Percentiles rank a stretch among this genome's conserved stretches.
Evolutionary conservation across 1,140 invertebrate species (phyloP).

Genomic region (Whitmania pigra): DNA sequence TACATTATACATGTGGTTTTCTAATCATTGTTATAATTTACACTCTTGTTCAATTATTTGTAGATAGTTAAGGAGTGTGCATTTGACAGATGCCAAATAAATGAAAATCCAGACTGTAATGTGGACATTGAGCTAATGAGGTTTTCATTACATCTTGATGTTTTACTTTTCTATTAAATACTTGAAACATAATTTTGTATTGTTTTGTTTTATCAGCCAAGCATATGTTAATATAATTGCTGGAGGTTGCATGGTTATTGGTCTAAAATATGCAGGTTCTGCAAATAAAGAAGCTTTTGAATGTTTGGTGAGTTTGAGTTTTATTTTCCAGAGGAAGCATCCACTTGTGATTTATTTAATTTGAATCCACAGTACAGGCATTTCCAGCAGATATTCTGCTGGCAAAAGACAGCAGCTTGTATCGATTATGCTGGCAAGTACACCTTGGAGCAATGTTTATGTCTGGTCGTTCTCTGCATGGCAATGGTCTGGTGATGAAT

Average conservation of each 20-base stretch:
- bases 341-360: background rate
- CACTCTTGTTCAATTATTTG: slow-evolving; percentile 22
- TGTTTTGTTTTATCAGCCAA: slow-evolving; percentile 46
- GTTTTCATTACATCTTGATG: slow-evolving; percentile 43
- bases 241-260: slow-evolving; percentile 84
- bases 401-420: slow-evolving; percentile 52
- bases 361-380: background rate
- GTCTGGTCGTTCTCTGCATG: slow-evolving; percentile 65
- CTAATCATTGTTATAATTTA: slow-evolving; percentile 15
- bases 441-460: slow-evolving; percentile 76
- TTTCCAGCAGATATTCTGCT: slow-evolving; percentile 21
- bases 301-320: slow-evolving; percentile 31
- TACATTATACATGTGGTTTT: background rate
- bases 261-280: slow-evolving; percentile 81
- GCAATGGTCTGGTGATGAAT: slow-evolving; percentile 52
- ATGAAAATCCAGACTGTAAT: slow-evolving; percentile 39
- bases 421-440: slow-evolving; percentile 75
- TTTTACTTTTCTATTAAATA: background rate
- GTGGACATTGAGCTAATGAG: slow-evolving; percentile 90
- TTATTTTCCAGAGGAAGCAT: background rate
- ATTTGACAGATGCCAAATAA: slow-evolving; percentile 33
- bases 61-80: slow-evolving; percentile 50
- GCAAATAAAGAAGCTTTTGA: slow-evolving; percentile 60
- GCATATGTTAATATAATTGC: slow-evolving; percentile 89
- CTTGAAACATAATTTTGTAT: background rate